A percentile compares a stretch with the other conserved stretches of the same genome.
Evolutionary conservation across 1,140 invertebrate genomes (phyloP).

Genomic region (Brachionus rubens): DNA sequence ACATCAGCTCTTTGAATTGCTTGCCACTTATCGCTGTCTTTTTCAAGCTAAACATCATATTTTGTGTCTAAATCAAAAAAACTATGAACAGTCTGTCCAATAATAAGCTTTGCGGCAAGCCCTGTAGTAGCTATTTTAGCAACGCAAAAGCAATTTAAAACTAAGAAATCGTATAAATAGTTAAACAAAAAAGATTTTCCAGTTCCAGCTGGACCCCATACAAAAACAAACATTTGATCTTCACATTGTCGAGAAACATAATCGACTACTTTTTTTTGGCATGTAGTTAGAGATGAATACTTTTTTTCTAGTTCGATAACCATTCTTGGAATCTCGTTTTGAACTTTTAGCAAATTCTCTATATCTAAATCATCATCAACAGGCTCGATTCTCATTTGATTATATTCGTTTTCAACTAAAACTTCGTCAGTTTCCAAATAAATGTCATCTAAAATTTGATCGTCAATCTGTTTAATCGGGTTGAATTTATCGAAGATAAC

Average conservation of each 20-base stretch:
- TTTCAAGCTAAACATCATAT: not conserved
- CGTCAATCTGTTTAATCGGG: too few relatives aligned
- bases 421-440: too few relatives aligned
- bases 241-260: not conserved
- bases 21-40: not conserved
- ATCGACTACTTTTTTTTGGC: not conserved
- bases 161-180: not conserved
- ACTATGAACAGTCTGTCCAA: not conserved
- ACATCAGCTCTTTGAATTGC: conserved; percentile 1
- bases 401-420: too few relatives aligned
- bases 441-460: too few relatives aligned
- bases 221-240: not conserved
- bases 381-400: too few relatives aligned
- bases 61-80: not conserved
- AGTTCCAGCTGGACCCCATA: not conserved
- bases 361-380: too few relatives aligned
- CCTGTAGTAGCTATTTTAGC: not conserved
- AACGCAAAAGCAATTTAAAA: not conserved
- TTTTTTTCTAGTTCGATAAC: too few relatives aligned
- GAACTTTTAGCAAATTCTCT: too few relatives aligned
- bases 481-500: too few relatives aligned
- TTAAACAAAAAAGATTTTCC: conserved; percentile 2
- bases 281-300: not conserved
- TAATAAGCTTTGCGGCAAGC: not conserved
- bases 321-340: too few relatives aligned